phyloP scores from a whole-genome alignment of 2,113 vertebrate genomes.

The Dermatemys mawii region DNA sequence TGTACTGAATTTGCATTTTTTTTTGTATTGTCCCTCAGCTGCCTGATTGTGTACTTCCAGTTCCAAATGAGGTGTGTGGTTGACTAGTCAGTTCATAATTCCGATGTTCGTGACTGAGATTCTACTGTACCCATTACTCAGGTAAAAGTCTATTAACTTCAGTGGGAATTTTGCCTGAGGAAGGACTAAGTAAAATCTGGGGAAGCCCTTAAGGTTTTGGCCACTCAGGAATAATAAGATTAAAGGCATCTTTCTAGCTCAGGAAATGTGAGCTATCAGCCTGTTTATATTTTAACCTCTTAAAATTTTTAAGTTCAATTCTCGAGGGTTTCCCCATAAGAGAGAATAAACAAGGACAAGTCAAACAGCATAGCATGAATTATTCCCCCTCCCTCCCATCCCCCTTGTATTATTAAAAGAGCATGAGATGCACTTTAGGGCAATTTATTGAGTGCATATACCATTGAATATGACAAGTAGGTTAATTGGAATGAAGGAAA shows the following conservation, averaged over 20 bases:
- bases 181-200: not conserved
- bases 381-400: constrained; percentile 40
- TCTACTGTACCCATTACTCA: not conserved
- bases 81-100: too few species aligned
- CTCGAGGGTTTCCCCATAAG: constrained; percentile 20
- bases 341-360: constrained; percentile 55
- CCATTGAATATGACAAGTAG: constrained; percentile 71
- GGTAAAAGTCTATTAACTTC: not conserved
- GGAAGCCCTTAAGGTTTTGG: not conserved
- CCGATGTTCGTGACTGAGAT: too few species aligned
- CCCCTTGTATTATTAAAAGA: constrained; percentile 66
- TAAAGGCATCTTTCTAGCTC: accelerated
- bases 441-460: constrained; percentile 58
- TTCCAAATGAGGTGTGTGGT: too few species aligned
- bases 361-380: constrained; percentile 51
- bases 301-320: constrained; percentile 24
- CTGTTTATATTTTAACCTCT: not conserved
- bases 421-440: constrained; percentile 69
- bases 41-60: too few species aligned
- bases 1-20: too few species aligned
- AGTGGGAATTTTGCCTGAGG: not conserved
- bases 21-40: too few species aligned
- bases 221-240: accelerated
- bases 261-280: not conserved
- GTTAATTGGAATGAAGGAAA: constrained; percentile 76